Base-by-base conservation (phyloP, 2,888 invertebrate genomes). In the Pheosia tremula region DNA sequence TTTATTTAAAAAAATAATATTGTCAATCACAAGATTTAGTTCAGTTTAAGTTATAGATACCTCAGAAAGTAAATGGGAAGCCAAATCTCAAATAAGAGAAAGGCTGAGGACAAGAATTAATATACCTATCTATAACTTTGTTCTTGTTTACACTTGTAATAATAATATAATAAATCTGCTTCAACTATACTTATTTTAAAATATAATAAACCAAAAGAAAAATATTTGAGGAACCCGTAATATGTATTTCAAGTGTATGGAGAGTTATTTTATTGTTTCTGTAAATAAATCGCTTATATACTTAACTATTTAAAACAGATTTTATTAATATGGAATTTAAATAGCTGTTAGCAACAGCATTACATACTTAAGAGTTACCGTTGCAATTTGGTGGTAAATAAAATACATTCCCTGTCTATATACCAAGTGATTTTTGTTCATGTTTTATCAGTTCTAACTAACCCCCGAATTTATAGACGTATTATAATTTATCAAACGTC, bases 381-480 rank as follows among this genome's bases (percentile, higher is more conserved):
- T 68, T 64, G 62, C 52, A 47, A 60, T 69, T 59, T 69, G 45
- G 56, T 72, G 52, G 58, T 37, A 74, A 77, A 75, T 72, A 73
- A 77, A 80, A 69, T 68, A 76, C 81, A 80, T 80, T 80, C 80
- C 79, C 71, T 60, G 52, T 66, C 60, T 66, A 47, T 5, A 13
- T 9, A 24, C 5, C 4, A 10, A 50, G 13, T 24, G 5, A 50
- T 50, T 50, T 50, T 50, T 24, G 5, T 49, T n/a, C 7, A 24
- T 24, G 24, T 24, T 24, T 24, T 24, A 24, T 24, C 24, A 24
- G 24, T 24, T 24, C 24, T 24, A 24, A 24, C 24, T 24, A 24
- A 24, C 24, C 24, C 24, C 24, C 24, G 24, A 24, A 24, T 24
- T 24, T 24, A 24, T 24, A 24, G 24, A 24, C 24, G 24, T 24